These are phyloP conservation scores for Arenicola marina DNA, from an alignment of 2,888 invertebrate genomes.

Conservation along the genomic window DNA sequence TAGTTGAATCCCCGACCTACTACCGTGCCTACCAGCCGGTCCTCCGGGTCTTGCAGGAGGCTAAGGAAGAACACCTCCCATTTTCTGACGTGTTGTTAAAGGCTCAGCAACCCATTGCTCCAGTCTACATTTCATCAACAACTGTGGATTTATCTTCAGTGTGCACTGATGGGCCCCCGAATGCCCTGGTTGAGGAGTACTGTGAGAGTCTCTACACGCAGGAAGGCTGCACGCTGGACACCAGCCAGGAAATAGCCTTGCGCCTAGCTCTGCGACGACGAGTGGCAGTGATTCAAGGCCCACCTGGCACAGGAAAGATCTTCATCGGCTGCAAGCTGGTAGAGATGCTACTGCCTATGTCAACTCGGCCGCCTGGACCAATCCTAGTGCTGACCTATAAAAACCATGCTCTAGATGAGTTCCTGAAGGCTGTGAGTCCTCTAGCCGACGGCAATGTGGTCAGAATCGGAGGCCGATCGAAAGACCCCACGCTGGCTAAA, in stretches of 20 bases:
- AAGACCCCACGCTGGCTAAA: constrained; percentile 6
- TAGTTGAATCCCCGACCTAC: constrained; percentile 77
- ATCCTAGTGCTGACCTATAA: constrained; percentile 31
- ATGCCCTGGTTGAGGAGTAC: not conserved
- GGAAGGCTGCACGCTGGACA: constrained; percentile 65
- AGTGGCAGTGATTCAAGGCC: constrained; percentile 81
- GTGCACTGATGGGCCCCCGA: not conserved
- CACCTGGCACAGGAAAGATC: constrained; percentile 84
- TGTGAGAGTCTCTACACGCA: not conserved
- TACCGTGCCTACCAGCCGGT: constrained; percentile 79
- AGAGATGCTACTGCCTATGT: constrained; percentile 2
- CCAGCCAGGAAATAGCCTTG: constrained; percentile 72
- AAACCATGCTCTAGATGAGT: constrained; percentile 32
- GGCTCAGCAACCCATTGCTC: constrained; percentile 52
- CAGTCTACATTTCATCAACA: no score
- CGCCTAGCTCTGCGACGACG: constrained; percentile 73
- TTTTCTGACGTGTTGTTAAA: constrained; percentile 73
- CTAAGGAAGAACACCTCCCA: constrained; percentile 68
- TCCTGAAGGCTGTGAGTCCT: constrained; percentile 15
- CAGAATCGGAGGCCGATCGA: constrained; percentile 22
- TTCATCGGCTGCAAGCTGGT: constrained; percentile 75
- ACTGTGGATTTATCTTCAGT: no score
- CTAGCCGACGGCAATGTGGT: constrained; percentile 11
- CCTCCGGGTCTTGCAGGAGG: constrained; percentile 69
- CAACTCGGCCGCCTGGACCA: constrained; percentile 2